A percentile compares a stretch with the other conserved stretches of the same genome.
Conservation (phyloP, 2,888 invertebrate species). For the Lymantria monacha region DNA sequence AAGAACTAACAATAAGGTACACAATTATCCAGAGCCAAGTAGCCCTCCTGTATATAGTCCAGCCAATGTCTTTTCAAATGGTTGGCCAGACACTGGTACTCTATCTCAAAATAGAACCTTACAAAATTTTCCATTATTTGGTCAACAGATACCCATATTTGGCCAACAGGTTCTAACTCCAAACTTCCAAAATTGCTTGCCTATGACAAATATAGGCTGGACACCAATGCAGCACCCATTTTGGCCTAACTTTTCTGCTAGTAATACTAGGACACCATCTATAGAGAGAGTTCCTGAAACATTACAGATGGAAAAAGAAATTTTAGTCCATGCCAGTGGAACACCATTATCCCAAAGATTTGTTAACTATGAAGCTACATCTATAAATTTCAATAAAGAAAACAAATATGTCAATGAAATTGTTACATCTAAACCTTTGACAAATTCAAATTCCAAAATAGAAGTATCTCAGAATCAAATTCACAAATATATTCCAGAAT, state of each 20-base stretch:
- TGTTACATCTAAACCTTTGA: slow-evolving; percentile 10
- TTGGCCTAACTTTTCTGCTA: slow-evolving; percentile 5
- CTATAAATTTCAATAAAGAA: slow-evolving; percentile 4
- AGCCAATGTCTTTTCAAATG: background rate
- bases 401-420: slow-evolving; percentile 7
- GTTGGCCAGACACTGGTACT: background rate
- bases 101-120: slow-evolving; percentile 1
- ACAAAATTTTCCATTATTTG: background rate
- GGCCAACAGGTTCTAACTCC: slow-evolving; percentile 36
- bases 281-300: slow-evolving; percentile 18
- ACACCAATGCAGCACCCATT: slow-evolving; percentile 32
- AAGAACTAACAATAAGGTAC: slow-evolving; percentile 28
- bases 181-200: slow-evolving; percentile 12
- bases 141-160: slow-evolving; percentile 23
- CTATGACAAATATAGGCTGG: slow-evolving; percentile 34
- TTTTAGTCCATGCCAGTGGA: slow-evolving; percentile 19
- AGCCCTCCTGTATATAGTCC: slow-evolving; percentile 31
- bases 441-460: slow-evolving; percentile 1
- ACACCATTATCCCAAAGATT: slow-evolving; percentile 34
- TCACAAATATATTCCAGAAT: slow-evolving; percentile 1
- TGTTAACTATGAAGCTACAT: slow-evolving; percentile 13
- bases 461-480: background rate
- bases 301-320: background rate
- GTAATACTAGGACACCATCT: slow-evolving; percentile 3
- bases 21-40: slow-evolving; percentile 44